These are phyloP conservation scores for Myiozetetes cayanensis DNA, from an alignment of 2,113 vertebrate species.

Conservation along the genomic window DNA sequence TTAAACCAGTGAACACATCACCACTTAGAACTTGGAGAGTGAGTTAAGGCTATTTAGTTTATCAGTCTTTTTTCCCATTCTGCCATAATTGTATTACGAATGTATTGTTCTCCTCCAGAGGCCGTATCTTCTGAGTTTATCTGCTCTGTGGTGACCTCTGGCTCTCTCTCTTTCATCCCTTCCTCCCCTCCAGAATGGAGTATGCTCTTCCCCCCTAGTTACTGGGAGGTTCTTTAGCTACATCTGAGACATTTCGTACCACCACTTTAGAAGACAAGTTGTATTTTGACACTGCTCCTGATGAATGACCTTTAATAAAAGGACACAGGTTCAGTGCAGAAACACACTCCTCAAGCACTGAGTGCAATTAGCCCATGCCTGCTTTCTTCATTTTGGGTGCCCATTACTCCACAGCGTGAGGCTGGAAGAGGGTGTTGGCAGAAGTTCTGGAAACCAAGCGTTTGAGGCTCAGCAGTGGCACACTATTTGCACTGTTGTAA, in stretches of 20 bases:
- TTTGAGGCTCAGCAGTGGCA: background rate
- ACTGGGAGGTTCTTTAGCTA: background rate
- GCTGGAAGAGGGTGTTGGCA: background rate
- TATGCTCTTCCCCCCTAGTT: background rate
- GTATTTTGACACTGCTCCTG: background rate
- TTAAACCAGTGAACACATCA: slow-evolving; percentile 66
- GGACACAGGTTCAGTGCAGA: background rate
- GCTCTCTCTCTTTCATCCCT: background rate
- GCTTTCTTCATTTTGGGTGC: background rate
- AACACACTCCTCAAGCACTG: background rate
- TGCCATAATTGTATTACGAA: slow-evolving; percentile 58
- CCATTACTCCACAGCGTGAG: accelerated
- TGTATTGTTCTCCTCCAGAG: slow-evolving; percentile 58
- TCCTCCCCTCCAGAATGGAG: background rate
- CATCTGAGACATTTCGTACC: background rate
- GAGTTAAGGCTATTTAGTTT: slow-evolving; percentile 59
- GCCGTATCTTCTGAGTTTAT: slow-evolving; percentile 30
- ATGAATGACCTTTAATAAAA: slow-evolving; percentile 39
- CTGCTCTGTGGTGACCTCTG: slow-evolving; percentile 5
- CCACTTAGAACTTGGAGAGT: slow-evolving; percentile 62
- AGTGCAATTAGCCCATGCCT: background rate
- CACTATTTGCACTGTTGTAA: accelerated
- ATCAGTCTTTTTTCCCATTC: slow-evolving; percentile 23
- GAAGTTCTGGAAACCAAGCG: background rate
- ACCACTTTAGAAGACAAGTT: background rate